Conservation (phyloP, 2,797 vertebrate species). For the Danionella dracula region DNA sequence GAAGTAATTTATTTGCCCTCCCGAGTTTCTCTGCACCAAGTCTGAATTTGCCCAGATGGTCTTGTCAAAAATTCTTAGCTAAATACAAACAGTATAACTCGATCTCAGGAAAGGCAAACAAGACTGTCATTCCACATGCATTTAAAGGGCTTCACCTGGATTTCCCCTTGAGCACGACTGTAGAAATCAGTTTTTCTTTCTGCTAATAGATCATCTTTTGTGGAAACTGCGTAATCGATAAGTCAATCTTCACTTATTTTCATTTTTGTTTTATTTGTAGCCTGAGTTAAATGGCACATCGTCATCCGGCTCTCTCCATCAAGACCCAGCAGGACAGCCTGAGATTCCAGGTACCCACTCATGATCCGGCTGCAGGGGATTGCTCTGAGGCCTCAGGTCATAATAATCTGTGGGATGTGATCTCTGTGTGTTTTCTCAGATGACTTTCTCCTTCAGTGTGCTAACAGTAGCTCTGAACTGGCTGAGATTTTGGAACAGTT, state of each 20-base stretch:
- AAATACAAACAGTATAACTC: conserved; percentile 20
- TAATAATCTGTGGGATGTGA: conserved; percentile 30
- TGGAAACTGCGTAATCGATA: no score
- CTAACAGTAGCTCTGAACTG: conserved; percentile 85
- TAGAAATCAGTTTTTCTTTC: no score
- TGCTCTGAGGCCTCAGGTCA: background rate
- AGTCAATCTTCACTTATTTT: no score
- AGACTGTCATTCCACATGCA: background rate
- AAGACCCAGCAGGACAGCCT: conserved; percentile 68
- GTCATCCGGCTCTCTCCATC: conserved; percentile 70
- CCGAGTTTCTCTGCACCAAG: background rate
- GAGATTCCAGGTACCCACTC: conserved; percentile 75
- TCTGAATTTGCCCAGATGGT: conserved; percentile 9
- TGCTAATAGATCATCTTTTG: no score
- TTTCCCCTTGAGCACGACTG: background rate
- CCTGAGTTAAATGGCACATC: conserved; percentile 78
- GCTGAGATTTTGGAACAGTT: conserved; percentile 96
- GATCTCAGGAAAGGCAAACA: background rate
- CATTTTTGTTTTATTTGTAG: conserved; percentile 16
- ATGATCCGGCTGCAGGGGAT: background rate
- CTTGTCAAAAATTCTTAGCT: conserved; percentile 28
- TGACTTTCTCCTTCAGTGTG: conserved; percentile 79
- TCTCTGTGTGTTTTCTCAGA: conserved; percentile 65
- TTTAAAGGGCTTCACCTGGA: background rate
- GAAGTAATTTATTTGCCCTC: conserved; percentile 14